Evolutionary conservation across 2,797 vertebrate genomes (phyloP), one percentile per base, ranked within the genome.

Genomic region (Hippocampus kuda): DNA sequence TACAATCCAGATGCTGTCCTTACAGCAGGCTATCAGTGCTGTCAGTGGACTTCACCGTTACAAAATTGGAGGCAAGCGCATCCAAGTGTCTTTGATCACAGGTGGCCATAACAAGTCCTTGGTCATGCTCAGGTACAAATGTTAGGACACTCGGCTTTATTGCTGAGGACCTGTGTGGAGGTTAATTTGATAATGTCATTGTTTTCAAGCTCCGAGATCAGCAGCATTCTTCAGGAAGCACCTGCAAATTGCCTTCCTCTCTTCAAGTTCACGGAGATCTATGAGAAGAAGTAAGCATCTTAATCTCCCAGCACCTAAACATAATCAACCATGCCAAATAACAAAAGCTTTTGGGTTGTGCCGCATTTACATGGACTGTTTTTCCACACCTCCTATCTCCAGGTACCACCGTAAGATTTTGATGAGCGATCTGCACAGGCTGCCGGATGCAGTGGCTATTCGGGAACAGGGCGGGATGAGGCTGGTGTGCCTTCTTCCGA

Each of bases 221-320:
- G 94, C 68, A 89, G 90, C 64, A 91, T 98, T 84, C 94, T 99
- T 72, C 95, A 96, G 74, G 97, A 99, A 70, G 94, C 96, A 18
- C 97, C 97, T 41, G 96, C 96, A 70, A 94, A 90, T 79, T 98
- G 96, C 75, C 92, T 99, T 75, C 97, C 96, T 70, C 87, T 99
- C 16, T 95, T 94, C 86, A 99, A 98, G 75, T 95, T 99, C 68
- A 92, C 91, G 20, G 97, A 98, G 79, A 95, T 96, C 74, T 99
- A 96, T 81, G 97, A 98, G 82, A 98, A 95, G 81, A 98, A 93
- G 97, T 98, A 88, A 85, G 93, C 66, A 38, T 12, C 44, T 62
- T 49, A 0, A 0, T 70, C 2, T 38, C 24, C 2, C 11, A 26
- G 2, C 62, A 64, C 46, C 12, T 15, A 64, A 46, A 24, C 13